phyloP scores from a whole-genome alignment of 2,113 vertebrate species.

The Galeopterus variegatus region DNA sequence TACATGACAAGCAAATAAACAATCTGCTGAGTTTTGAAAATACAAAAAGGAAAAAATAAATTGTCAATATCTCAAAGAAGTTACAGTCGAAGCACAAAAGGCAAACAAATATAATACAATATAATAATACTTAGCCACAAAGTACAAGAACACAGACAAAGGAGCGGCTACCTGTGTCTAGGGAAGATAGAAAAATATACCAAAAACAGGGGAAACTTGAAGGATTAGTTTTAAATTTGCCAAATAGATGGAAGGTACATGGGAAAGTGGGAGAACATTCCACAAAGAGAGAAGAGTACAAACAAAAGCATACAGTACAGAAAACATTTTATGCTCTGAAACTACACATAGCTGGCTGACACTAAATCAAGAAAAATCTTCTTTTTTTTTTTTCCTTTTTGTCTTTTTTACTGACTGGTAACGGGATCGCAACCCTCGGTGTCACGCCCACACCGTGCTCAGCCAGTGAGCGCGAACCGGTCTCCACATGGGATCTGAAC shows the following conservation, averaged over 20 bases:
- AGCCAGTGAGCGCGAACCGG: no score
- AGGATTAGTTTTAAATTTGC: not conserved
- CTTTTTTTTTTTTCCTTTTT: no score
- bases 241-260: not conserved
- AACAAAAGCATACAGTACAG: not conserved
- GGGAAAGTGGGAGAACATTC: not conserved
- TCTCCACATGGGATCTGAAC: no score
- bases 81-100: not conserved
- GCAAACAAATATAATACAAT: not conserved
- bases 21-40: not conserved
- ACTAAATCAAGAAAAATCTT: not conserved
- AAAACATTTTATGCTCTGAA: not conserved
- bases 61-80: not conserved
- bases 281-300: not conserved
- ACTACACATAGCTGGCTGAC: not conserved
- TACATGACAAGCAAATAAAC: not conserved
- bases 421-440: no score
- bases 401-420: no score
- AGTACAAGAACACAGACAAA: not conserved
- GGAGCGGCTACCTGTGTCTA: not conserved
- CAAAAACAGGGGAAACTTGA: not conserved
- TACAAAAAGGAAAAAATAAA: slow-evolving; percentile 19
- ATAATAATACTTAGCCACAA: not conserved
- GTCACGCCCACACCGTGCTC: no score
- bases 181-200: not conserved